phyloP scores from a whole-genome alignment of 2,113 vertebrate genomes.

The Hyperoodon ampullatus region DNA sequence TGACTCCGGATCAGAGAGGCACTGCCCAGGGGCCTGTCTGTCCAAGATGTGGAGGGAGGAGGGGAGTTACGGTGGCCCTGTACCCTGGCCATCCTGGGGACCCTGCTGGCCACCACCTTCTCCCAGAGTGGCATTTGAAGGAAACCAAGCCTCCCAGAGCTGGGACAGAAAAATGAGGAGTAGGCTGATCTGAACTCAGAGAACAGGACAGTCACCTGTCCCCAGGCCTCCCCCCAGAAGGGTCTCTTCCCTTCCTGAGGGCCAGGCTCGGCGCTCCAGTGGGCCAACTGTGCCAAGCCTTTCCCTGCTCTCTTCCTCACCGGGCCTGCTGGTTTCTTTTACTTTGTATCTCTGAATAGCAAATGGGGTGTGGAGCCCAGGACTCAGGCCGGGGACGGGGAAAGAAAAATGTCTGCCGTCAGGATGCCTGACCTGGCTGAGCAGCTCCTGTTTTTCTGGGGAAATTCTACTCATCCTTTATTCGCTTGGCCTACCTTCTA shows the following conservation, averaged over 20 bases:
- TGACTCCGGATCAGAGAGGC: background rate
- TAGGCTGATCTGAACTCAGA: background rate
- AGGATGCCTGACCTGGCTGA: background rate
- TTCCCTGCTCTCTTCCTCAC: background rate
- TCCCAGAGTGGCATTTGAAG: background rate
- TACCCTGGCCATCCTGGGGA: background rate
- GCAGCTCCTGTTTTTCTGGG: background rate
- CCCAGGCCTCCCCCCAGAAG: background rate
- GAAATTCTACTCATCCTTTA: background rate
- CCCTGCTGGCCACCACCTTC: background rate
- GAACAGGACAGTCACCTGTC: background rate
- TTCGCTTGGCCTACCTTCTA: background rate
- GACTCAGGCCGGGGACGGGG: background rate
- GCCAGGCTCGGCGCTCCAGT: background rate
- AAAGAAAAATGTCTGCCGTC: background rate
- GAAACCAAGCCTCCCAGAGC: background rate
- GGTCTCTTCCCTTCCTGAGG: background rate
- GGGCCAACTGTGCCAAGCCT: background rate
- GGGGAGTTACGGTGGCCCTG: background rate
- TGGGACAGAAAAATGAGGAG: background rate
- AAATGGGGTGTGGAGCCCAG: background rate
- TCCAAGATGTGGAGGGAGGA: background rate
- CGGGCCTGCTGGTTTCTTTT: background rate
- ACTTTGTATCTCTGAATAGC: background rate
- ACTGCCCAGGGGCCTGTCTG: background rate